Percentiles rank a stretch among this genome's conserved stretches.
Conservation (phyloP, 2,113 vertebrate species). For the Sterrhoptilus dennistouni region DNA sequence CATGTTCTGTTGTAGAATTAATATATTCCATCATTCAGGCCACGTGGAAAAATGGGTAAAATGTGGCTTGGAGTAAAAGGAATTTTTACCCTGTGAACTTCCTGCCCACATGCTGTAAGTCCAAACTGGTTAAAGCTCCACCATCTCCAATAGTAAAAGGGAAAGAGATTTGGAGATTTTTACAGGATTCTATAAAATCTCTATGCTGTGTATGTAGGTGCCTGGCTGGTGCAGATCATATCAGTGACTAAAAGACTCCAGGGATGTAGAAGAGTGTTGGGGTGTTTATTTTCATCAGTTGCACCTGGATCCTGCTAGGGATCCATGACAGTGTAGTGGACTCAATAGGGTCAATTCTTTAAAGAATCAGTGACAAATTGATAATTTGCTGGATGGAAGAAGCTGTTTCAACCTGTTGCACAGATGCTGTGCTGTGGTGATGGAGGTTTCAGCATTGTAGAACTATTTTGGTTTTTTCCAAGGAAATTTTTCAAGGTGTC, state of each 20-base stretch:
- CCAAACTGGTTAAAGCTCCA: neutral
- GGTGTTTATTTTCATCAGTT: neutral
- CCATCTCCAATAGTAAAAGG: neutral
- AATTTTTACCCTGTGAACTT: neutral
- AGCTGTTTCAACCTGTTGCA: neutral
- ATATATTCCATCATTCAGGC: neutral
- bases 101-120: rapidly evolving
- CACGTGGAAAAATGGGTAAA: neutral
- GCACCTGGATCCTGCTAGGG: neutral
- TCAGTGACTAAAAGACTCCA: neutral
- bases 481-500: neutral
- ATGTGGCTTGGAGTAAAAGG: neutral
- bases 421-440: neutral
- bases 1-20: neutral
- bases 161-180: neutral
- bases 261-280: rapidly evolving
- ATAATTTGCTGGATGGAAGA: neutral
- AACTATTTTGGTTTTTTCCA: neutral
- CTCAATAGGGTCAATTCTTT: neutral
- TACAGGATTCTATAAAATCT: neutral
- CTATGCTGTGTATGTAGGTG: neutral
- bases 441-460: neutral
- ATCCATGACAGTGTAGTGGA: rapidly evolving
- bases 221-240: neutral
- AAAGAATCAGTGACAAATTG: neutral